Conservation (phyloP, 2,797 vertebrate genomes). For the Varecia variegata region DNA sequence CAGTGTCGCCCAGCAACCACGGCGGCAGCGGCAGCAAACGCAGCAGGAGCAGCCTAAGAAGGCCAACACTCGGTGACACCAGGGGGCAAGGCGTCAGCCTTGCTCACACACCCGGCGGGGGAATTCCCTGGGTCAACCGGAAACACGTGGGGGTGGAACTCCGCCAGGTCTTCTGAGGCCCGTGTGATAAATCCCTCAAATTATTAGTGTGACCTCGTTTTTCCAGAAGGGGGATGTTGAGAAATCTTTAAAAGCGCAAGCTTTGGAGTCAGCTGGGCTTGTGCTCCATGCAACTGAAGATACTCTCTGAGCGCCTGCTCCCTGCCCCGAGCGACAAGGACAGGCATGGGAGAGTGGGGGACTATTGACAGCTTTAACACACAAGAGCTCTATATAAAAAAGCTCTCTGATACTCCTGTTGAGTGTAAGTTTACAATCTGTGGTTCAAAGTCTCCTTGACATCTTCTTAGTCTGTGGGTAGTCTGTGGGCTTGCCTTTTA, state of each 20-base stretch:
- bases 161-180: neutral
- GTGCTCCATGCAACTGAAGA: neutral
- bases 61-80: neutral
- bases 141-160: accelerated
- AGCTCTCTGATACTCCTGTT: neutral
- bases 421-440: neutral
- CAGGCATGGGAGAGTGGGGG: neutral
- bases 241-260: neutral
- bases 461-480: neutral
- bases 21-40: neutral
- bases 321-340: neutral
- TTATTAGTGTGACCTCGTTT: neutral
- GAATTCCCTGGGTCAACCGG: neutral
- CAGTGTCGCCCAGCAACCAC: too few species aligned
- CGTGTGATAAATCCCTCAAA: neutral
- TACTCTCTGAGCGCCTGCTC: neutral
- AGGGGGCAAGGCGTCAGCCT: neutral
- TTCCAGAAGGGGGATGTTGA: neutral
- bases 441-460: neutral
- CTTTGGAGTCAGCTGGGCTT: neutral
- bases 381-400: neutral
- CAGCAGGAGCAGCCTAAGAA: neutral
- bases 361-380: neutral
- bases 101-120: neutral
- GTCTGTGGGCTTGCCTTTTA: neutral